Base-by-base conservation (phyloP, 2,888 invertebrate genomes). In the Tetragonisca angustula region DNA sequence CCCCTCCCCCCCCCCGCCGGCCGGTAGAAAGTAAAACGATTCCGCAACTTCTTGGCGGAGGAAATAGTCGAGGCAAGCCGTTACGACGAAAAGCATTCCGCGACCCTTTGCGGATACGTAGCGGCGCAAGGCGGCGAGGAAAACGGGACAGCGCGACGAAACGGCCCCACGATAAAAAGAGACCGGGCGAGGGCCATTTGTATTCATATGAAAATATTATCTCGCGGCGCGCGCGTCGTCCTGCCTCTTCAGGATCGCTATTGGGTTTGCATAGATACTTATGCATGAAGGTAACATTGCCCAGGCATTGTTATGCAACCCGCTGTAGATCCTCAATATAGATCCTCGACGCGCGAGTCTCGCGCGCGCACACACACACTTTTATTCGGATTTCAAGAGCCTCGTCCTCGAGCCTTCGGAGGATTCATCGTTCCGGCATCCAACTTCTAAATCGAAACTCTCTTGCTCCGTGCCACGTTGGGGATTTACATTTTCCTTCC, bases 261-360 rank as follows among this genome's bases (percentile, higher is more conserved):
- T 92, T 90, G 90, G 91, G 91, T 92, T 91, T 92, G 91, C 92
- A 91, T 91, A 92, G 92, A 91, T 91, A 92, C 91, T 90, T 91
- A 88, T 90, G 89, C 89, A 91, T 91, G 92, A 91, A 91, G 91
- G 85, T 88, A 91, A 89, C 92, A 92, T 91, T 89, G 89, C 87
- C 85, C 81, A 9, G 87, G 89, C 90, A 92, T 92, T 92, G 92
- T 92, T 91, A 91, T 91, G 92, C 92, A 91, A 90, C 90, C 84
- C 89, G 87, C 87, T 87, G 89, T 88, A 91, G 92, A 91, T 91
- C 87, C 88, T 89, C 91, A 88, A 91, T 90, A 91, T 91, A 92
- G 91, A 91, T 91, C 89, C 87, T 74, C 56, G 56, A 59, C 77
- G 68, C 68, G 24, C 68, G 24, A 52, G 80, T 36, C 79, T 77